Conservation (phyloP, 2,888 invertebrate genomes). For the Rotaria macrura region DNA sequence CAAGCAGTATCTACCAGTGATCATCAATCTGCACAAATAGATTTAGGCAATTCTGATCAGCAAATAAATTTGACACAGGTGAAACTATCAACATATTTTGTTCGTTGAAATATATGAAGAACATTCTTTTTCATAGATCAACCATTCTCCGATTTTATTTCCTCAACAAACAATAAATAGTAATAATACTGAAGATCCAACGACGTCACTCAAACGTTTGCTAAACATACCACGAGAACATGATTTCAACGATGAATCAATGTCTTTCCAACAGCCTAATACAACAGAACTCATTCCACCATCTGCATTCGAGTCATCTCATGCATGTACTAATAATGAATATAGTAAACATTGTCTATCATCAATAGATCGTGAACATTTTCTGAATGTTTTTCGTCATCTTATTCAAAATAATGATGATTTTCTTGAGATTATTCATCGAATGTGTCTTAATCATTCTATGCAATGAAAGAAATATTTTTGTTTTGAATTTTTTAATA, state of each 20-base stretch:
- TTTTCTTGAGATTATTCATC: background rate
- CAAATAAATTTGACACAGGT: background rate
- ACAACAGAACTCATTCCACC: background rate
- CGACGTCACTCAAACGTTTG: background rate
- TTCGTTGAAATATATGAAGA: background rate
- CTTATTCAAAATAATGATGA: background rate
- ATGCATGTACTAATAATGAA: too few species aligned
- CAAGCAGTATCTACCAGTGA: background rate
- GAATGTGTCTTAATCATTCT: background rate
- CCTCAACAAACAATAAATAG: background rate
- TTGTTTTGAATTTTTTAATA: background rate
- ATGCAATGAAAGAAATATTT: background rate
- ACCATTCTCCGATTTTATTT: background rate
- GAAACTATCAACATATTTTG: background rate
- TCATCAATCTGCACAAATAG: background rate
- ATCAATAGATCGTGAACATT: background rate
- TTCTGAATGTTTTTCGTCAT: background rate
- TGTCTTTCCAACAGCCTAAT: background rate
- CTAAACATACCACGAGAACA: background rate
- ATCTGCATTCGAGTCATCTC: background rate
- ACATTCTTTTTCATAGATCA: too few species aligned
- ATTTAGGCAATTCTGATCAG: background rate
- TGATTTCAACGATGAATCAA: background rate
- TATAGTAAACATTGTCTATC: too few species aligned
- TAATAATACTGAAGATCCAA: background rate